Evolutionary conservation across 2,888 invertebrate genomes (phyloP).

Genomic region (Sphaerolaimus hirsutus): DNA sequence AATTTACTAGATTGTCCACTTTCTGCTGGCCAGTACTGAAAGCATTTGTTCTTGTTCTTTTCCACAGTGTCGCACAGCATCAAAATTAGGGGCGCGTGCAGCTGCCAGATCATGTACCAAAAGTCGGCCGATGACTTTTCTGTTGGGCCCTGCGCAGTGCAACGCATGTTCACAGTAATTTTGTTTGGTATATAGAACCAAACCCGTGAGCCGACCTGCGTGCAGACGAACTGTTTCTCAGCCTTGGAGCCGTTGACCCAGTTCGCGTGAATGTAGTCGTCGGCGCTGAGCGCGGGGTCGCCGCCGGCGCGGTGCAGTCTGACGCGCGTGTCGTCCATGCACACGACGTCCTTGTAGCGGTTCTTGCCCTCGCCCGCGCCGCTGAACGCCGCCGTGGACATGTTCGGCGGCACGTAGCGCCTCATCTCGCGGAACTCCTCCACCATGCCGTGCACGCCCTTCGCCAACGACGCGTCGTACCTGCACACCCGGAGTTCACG

Average conservation of each 20-base stretch:
- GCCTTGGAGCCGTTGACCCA: neutral
- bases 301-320: neutral
- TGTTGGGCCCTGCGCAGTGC: neutral
- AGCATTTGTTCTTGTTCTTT: conserved; percentile 5
- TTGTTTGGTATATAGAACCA: no score
- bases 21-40: conserved; percentile 2
- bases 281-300: neutral
- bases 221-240: neutral
- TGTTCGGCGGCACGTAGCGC: neutral
- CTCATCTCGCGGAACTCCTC: neutral
- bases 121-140: neutral
- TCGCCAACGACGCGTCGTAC: no score
- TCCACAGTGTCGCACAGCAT: conserved; percentile 5
- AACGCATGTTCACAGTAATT: no score
- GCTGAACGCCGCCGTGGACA: neutral
- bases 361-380: neutral
- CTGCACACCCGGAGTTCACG: no score
- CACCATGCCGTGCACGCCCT: no score
- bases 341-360: conserved; percentile 1
- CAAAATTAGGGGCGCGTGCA: conserved; percentile 1
- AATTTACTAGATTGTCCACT: no score
- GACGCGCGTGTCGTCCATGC: conserved; percentile 2
- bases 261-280: conserved; percentile 5
- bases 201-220: no score
- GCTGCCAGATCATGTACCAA: neutral